These are phyloP conservation scores for Spatula clypeata DNA, from an alignment of 2,797 vertebrate genomes.

Conservation along the genomic window DNA sequence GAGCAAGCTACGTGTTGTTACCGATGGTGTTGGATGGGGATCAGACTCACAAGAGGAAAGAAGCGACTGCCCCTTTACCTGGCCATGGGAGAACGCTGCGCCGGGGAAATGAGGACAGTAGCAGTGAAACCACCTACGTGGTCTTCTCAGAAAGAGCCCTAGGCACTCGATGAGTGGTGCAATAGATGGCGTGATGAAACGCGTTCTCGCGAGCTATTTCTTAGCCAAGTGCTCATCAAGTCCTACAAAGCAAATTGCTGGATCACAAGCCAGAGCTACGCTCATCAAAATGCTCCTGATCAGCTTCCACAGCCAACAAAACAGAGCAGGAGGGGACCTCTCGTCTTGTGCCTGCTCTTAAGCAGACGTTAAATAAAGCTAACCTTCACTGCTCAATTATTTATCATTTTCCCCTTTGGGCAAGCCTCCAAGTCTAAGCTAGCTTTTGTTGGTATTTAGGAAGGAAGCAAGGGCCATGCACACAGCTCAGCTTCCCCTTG, in stretches of 20 bases:
- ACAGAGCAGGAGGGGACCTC: background rate
- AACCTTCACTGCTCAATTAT: background rate
- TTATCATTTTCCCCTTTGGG: background rate
- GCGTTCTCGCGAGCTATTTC: background rate
- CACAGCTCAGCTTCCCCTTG: background rate
- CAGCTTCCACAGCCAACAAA: background rate
- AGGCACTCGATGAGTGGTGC: background rate
- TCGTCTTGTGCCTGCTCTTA: background rate
- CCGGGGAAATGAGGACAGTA: background rate
- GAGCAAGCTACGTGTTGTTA: background rate
- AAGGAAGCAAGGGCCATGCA: background rate
- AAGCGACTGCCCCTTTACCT: background rate
- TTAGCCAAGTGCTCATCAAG: background rate
- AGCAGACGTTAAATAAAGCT: background rate
- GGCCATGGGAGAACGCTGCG: background rate
- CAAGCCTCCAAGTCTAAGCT: background rate
- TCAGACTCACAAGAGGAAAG: background rate
- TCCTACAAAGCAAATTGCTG: background rate
- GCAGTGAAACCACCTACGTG: background rate
- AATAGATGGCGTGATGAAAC: background rate
- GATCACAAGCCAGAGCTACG: background rate
- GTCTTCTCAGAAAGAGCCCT: constrained; percentile 32
- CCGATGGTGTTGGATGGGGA: background rate
- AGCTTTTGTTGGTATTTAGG: background rate
- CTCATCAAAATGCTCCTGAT: background rate